These are phyloP conservation scores for Toxostoma redivivum DNA, from an alignment of 2,113 vertebrate genomes.

Conservation along the genomic window DNA sequence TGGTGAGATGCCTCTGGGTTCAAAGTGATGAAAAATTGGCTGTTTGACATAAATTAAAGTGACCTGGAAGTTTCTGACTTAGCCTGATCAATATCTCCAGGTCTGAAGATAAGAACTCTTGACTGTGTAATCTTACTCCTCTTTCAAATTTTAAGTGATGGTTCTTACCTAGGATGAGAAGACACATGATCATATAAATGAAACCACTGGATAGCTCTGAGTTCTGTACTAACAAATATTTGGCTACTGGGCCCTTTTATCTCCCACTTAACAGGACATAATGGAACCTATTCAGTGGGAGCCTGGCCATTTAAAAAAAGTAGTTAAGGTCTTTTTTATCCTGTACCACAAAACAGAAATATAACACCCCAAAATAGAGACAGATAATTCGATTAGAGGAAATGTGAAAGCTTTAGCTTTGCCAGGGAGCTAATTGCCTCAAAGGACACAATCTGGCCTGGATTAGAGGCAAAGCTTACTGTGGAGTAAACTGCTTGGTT, in stretches of 20 bases:
- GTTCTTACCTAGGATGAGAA: background rate
- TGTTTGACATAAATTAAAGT: background rate
- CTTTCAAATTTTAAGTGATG: background rate
- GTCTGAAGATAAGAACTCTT: background rate
- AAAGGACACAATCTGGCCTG: background rate
- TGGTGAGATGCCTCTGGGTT: background rate
- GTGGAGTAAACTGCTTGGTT: background rate
- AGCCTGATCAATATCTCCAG: background rate
- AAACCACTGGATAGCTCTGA: background rate
- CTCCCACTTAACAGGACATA: background rate
- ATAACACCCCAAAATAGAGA: background rate
- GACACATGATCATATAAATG: background rate
- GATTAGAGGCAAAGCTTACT: background rate
- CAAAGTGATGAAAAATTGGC: background rate
- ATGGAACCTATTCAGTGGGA: background rate
- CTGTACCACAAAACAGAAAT: background rate
- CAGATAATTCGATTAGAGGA: background rate
- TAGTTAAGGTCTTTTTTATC: background rate
- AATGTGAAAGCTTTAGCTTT: background rate
- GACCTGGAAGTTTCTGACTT: background rate
- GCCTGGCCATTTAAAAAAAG: background rate
- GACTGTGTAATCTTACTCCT: background rate
- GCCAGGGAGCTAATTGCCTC: background rate
- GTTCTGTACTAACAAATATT: background rate
- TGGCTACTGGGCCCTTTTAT: background rate